A percentile compares a stretch with the other conserved stretches of the same genome.
phyloP scores from a whole-genome alignment of 2,113 vertebrate genomes.

The Chloropsis hardwickii region DNA sequence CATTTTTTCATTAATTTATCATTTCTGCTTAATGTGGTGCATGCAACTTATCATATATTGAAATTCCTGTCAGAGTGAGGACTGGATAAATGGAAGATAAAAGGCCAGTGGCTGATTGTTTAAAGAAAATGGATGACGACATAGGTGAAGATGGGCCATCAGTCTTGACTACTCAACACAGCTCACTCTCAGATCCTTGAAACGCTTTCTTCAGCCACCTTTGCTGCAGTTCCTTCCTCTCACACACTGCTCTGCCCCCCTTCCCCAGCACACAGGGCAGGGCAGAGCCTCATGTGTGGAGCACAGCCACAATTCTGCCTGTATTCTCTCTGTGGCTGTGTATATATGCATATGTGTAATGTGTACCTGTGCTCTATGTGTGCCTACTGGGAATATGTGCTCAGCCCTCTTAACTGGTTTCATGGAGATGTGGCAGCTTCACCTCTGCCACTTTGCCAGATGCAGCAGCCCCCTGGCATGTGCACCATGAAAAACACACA shows the following conservation, averaged over 20 bases:
- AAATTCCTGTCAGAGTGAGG: background rate
- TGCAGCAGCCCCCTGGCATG: background rate
- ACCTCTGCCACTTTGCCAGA: background rate
- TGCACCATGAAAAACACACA: background rate
- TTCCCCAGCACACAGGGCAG: fast-evolving
- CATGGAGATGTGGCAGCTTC: background rate
- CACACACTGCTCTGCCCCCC: background rate
- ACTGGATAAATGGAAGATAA: background rate
- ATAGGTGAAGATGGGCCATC: background rate
- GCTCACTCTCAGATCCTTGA: background rate
- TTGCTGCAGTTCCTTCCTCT: background rate
- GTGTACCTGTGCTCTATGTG: fast-evolving
- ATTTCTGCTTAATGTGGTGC: background rate
- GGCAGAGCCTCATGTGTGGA: fast-evolving
- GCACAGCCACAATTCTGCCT: background rate
- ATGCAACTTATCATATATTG: background rate
- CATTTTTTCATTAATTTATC: background rate
- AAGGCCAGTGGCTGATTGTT: background rate
- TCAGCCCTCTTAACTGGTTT: background rate
- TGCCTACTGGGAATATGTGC: background rate
- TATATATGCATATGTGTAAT: no score
- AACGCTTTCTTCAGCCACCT: background rate
- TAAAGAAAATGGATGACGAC: background rate
- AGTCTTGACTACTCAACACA: background rate
- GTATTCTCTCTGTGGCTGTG: background rate